phyloP scores from a whole-genome alignment of 2,888 invertebrate genomes.

The Drosophila bunnanda region DNA sequence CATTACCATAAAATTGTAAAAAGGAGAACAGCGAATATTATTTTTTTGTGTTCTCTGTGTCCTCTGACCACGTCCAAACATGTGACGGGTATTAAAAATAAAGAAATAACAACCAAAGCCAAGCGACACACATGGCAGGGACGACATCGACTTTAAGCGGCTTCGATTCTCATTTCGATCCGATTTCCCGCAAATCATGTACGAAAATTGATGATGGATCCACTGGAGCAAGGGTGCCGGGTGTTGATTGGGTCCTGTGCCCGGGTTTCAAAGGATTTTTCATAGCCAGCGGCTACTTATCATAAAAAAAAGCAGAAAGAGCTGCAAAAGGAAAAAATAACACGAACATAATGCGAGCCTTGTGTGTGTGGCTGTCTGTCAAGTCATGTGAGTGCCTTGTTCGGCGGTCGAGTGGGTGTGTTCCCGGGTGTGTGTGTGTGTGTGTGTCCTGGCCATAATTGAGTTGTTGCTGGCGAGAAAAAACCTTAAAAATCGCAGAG shows the following conservation, averaged over 20 bases:
- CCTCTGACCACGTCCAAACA: slow-evolving; percentile 72
- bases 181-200: slow-evolving; percentile 77
- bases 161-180: slow-evolving; percentile 55
- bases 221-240: slow-evolving; percentile 5
- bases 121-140: slow-evolving; percentile 41
- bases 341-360: slow-evolving; percentile 61
- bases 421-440: slow-evolving; percentile 36
- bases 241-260: slow-evolving; percentile 73
- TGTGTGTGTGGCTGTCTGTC: slow-evolving; percentile 68
- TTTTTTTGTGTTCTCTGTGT: slow-evolving; percentile 39
- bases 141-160: slow-evolving; percentile 68
- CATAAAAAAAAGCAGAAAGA: slow-evolving; percentile 66
- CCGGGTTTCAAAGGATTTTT: slow-evolving; percentile 75
- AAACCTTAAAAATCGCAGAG: slow-evolving; percentile 50
- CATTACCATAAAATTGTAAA: slow-evolving; percentile 76
- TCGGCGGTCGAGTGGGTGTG: slow-evolving; percentile 20
- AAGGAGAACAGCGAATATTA: slow-evolving; percentile 40
- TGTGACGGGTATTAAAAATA: slow-evolving; percentile 77
- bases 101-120: slow-evolving; percentile 44
- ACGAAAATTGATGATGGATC: slow-evolving; percentile 75
- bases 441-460: slow-evolving; percentile 72
- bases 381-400: slow-evolving; percentile 64
- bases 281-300: slow-evolving; percentile 80
- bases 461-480: slow-evolving; percentile 66
- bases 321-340: slow-evolving; percentile 32